Evolutionary conservation across 1,140 invertebrate genomes (phyloP).

Genomic region (Drosophila melanica): DNA sequence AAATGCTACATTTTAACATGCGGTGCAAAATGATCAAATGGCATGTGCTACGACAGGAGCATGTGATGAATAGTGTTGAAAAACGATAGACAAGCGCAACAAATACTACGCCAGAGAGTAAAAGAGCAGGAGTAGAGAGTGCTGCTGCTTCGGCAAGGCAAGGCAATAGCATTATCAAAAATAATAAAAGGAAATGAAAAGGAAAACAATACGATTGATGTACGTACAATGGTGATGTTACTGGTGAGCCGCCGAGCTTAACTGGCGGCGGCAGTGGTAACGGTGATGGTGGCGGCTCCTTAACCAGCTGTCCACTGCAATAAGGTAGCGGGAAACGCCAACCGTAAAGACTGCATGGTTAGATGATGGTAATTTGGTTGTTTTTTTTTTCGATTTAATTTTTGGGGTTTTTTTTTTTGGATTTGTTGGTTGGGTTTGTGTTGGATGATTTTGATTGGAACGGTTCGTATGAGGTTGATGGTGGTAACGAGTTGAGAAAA

Average conservation of each 20-base stretch:
- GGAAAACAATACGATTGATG: constrained; percentile 21
- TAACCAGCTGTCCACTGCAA: constrained; percentile 91
- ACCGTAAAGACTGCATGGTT: constrained; percentile 92
- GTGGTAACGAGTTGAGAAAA: constrained; percentile 44
- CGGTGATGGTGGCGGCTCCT: constrained; percentile 90
- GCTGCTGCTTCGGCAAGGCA: constrained; percentile 1
- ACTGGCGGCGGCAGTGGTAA: constrained; percentile 89
- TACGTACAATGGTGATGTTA: constrained; percentile 88
- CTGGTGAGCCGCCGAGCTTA: constrained; percentile 88
- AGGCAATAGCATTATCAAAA: background rate
- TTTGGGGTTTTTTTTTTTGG: constrained; percentile 8
- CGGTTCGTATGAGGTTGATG: constrained; percentile 45
- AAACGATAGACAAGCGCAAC: constrained; percentile 12
- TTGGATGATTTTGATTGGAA: constrained; percentile 31
- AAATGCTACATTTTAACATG: constrained; percentile 28
- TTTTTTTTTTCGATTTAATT: constrained; percentile 20
- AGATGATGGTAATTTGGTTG: constrained; percentile 66
- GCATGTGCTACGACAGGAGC: background rate
- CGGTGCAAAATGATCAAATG: constrained; percentile 30
- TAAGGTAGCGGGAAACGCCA: constrained; percentile 96
- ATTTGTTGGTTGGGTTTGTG: constrained; percentile 30
- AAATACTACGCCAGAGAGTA: background rate
- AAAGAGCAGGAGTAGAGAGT: constrained; percentile 7
- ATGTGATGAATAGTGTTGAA: constrained; percentile 34
- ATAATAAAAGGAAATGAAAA: constrained; percentile 6